A percentile compares a stretch with the other conserved stretches of the same genome.
These are phyloP conservation scores for Harpegnathos saltator DNA, from an alignment of 1,140 invertebrate genomes.

Conservation along the genomic window DNA sequence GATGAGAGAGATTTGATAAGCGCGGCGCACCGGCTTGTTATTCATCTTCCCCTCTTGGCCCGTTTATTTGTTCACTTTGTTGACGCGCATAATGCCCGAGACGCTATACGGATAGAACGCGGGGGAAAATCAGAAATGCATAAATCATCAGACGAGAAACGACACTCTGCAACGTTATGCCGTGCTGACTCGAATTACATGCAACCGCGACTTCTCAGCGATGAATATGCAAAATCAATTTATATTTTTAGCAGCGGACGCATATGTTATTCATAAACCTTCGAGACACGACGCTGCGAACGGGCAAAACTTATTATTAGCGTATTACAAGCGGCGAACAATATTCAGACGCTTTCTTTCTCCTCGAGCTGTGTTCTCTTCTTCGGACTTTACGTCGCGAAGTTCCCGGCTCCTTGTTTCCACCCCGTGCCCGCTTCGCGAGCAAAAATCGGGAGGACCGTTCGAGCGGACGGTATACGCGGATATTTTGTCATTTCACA, in stretches of 20 bases:
- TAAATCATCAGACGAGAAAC: constrained; percentile 45
- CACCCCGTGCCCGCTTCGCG: neutral
- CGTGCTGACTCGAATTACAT: constrained; percentile 45
- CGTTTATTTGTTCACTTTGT: constrained; percentile 34
- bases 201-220: constrained; percentile 33
- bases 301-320: neutral
- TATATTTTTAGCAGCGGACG: constrained; percentile 33
- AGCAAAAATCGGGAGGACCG: neutral
- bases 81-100: constrained; percentile 27
- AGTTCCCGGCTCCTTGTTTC: neutral
- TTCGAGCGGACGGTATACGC: neutral
- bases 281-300: neutral
- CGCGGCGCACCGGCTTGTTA: constrained; percentile 11
- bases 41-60: neutral
- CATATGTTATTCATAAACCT: constrained; percentile 48
- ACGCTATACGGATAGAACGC: constrained; percentile 1
- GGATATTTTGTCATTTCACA: constrained; percentile 2
- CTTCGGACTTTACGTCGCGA: too few species aligned
- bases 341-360: neutral
- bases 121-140: constrained; percentile 55
- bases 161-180: constrained; percentile 26
- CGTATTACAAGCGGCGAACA: neutral
- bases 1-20: constrained; percentile 47
- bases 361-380: neutral
- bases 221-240: constrained; percentile 57